A percentile compares a stretch with the other conserved stretches of the same genome.
Conservation (phyloP, 2,797 vertebrate genomes). For the Coregonus ussuriensis region DNA sequence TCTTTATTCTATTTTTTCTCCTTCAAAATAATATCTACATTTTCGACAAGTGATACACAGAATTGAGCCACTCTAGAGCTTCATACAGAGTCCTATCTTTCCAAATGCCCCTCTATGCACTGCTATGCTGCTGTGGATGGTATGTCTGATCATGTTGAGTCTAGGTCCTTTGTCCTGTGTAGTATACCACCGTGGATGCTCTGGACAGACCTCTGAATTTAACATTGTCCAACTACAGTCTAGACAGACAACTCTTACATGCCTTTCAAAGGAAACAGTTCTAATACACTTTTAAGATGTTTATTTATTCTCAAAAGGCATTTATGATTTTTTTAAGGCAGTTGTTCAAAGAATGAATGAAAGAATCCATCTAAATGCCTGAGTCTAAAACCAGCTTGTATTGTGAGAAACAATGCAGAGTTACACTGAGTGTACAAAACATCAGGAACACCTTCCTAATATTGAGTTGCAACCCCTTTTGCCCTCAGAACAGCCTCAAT, state of each 20-base stretch:
- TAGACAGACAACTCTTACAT: background rate
- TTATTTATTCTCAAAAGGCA: background rate
- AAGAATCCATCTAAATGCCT: background rate
- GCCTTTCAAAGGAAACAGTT: background rate
- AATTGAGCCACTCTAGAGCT: background rate
- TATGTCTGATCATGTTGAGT: too few relatives aligned
- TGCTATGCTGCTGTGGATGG: background rate
- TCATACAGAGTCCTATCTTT: conserved; percentile 22
- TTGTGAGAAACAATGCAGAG: background rate
- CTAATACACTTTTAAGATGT: background rate
- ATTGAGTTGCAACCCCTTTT: too few relatives aligned
- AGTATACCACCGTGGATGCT: background rate
- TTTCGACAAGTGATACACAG: conserved; percentile 24
- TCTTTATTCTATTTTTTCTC: conserved; percentile 34
- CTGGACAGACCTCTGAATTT: background rate
- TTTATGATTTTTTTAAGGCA: background rate
- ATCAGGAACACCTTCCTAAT: too few relatives aligned
- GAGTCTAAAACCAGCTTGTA: background rate
- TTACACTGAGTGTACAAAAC: too few relatives aligned
- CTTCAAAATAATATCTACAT: conserved; percentile 33
- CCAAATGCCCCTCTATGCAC: background rate
- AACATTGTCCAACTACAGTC: background rate
- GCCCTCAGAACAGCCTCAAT: too few relatives aligned
- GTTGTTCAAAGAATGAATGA: background rate
- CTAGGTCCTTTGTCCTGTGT: background rate